These are phyloP conservation scores for Salticus scenicus DNA, from an alignment of 2,888 invertebrate species.

Conservation along the genomic window DNA sequence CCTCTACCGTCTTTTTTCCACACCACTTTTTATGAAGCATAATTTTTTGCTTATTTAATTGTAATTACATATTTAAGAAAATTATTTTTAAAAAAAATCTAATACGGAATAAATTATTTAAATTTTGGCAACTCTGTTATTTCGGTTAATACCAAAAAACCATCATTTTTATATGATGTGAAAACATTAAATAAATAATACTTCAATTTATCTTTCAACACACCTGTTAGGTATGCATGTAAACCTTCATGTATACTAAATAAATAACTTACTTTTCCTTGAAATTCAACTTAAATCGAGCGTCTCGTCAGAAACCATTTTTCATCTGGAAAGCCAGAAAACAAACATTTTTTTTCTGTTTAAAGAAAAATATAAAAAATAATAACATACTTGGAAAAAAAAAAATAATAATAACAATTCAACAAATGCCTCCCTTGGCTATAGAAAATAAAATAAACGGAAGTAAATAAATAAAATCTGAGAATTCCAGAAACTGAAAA, in stretches of 20 bases:
- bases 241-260: slow-evolving; percentile 3
- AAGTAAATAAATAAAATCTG: slow-evolving; percentile 7
- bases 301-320: neutral
- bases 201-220: neutral
- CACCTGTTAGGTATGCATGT: neutral
- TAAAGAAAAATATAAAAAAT: too few species aligned
- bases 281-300: neutral
- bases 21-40: too few species aligned
- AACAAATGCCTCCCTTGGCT: neutral
- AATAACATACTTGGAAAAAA: neutral
- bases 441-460: neutral
- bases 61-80: too few species aligned
- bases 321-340: neutral
- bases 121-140: too few species aligned
- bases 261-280: neutral
- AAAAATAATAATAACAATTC: neutral
- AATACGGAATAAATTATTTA: too few species aligned
- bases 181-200: neutral
- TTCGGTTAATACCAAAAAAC: too few species aligned
- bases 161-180: too few species aligned
- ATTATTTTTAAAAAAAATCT: too few species aligned
- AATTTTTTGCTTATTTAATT: too few species aligned
- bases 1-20: too few species aligned
- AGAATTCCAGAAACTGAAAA: neutral
- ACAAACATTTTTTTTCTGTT: neutral